phyloP scores from a whole-genome alignment of 1,140 invertebrate genomes.

The Drosophila miranda region DNA sequence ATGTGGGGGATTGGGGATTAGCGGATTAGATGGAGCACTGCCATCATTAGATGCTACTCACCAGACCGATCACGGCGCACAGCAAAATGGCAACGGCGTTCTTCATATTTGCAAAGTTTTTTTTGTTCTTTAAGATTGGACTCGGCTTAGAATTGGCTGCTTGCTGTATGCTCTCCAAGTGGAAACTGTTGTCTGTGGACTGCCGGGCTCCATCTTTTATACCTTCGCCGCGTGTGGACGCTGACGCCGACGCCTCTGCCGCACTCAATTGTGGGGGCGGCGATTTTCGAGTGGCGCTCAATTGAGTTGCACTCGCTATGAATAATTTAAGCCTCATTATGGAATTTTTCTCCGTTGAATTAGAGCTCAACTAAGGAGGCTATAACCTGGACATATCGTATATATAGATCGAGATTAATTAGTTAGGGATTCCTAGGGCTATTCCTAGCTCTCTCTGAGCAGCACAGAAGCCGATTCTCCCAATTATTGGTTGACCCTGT shows the following conservation, averaged over 20 bases:
- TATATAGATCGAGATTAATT: too few species aligned
- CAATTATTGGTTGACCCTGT: too few species aligned
- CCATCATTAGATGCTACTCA: slow-evolving; percentile 25
- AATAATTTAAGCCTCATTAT: slow-evolving; percentile 68
- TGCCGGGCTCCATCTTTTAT: slow-evolving; percentile 51
- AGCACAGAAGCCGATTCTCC: too few species aligned
- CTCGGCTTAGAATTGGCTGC: slow-evolving; percentile 18
- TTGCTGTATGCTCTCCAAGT: slow-evolving; percentile 35
- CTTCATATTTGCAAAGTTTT: slow-evolving; percentile 57
- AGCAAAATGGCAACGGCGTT: slow-evolving; percentile 67
- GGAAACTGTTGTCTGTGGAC: slow-evolving; percentile 57
- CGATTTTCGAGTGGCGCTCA: slow-evolving; percentile 63
- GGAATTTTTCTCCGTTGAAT: slow-evolving; percentile 25
- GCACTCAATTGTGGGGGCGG: slow-evolving; percentile 41
- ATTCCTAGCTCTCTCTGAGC: too few species aligned
- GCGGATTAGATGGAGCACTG: background rate
- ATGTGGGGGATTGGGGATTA: background rate
- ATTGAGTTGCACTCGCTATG: slow-evolving; percentile 55
- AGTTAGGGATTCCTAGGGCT: too few species aligned
- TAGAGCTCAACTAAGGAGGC: slow-evolving; percentile 2
- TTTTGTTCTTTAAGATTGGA: background rate
- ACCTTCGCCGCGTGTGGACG: slow-evolving; percentile 31
- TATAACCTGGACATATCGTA: too few species aligned
- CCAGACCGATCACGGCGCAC: slow-evolving; percentile 71
- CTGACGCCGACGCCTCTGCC: background rate